phyloP scores from a whole-genome alignment of 2,797 vertebrate genomes.

The Enteromius argenteus region DNA sequence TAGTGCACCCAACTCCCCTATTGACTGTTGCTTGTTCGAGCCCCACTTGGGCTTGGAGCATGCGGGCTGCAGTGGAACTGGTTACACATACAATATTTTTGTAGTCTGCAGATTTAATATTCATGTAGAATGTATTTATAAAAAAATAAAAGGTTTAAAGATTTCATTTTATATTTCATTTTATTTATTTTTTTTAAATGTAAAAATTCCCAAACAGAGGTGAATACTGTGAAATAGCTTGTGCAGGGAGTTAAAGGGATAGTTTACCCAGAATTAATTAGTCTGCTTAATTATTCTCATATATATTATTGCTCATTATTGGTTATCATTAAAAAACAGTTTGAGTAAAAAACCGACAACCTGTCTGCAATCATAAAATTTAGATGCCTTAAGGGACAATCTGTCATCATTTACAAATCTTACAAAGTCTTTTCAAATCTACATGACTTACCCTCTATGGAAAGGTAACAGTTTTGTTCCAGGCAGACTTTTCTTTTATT shows the following conservation, averaged over 20 bases:
- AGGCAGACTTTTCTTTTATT: background rate
- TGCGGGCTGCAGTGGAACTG: background rate
- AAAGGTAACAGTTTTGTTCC: background rate
- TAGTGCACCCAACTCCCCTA: background rate
- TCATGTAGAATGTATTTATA: background rate
- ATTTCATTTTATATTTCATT: slow-evolving; percentile 6
- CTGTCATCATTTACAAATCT: background rate
- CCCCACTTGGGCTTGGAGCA: background rate
- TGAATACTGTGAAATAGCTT: background rate
- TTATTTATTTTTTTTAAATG: background rate
- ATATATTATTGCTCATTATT: background rate
- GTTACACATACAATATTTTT: background rate
- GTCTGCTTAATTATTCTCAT: background rate
- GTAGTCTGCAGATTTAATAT: background rate
- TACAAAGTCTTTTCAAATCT: background rate
- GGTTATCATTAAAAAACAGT: background rate
- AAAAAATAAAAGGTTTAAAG: background rate
- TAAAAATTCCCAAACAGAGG: background rate
- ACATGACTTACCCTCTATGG: background rate
- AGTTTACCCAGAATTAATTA: background rate
- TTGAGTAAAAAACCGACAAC: background rate
- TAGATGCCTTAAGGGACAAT: background rate
- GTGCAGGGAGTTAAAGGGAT: background rate
- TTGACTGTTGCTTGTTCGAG: background rate
- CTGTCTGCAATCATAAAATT: background rate